Conservation (phyloP, 2,113 vertebrate genomes). For the Daboia siamensis region DNA sequence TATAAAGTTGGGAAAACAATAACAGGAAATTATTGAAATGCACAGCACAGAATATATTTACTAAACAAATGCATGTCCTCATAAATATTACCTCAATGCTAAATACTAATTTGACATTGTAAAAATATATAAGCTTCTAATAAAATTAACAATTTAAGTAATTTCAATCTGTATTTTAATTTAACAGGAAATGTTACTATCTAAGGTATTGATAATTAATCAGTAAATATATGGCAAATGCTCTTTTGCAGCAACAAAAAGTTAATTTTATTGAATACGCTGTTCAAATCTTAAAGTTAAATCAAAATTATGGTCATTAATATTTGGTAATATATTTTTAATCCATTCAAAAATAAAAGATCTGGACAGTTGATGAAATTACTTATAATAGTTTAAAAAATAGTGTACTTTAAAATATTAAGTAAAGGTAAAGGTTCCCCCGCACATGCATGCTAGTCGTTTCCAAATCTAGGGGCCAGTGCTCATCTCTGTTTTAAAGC, state of each 20-base stretch:
- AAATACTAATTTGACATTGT: background rate
- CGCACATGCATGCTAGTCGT: too few species aligned
- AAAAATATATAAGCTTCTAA: background rate
- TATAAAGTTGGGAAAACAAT: constrained; percentile 39
- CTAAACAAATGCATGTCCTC: background rate
- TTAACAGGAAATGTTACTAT: background rate
- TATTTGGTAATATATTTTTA: background rate
- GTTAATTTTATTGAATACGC: background rate
- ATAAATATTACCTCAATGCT: background rate
- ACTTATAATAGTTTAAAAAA: background rate
- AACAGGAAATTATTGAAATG: background rate
- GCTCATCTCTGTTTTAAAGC: too few species aligned
- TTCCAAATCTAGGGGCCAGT: too few species aligned
- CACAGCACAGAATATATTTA: background rate
- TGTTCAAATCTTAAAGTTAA: background rate
- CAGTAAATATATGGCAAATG: background rate
- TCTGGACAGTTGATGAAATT: background rate
- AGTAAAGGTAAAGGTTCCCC: background rate
- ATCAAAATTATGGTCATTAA: background rate
- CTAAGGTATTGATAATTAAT: background rate
- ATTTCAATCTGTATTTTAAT: background rate
- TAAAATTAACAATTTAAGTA: background rate
- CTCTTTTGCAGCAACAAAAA: background rate
- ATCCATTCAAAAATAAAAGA: background rate
- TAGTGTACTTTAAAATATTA: background rate